A percentile compares a stretch with the other conserved stretches of the same genome.
Evolutionary conservation across 2,888 invertebrate species (phyloP).

Genomic region (Trachelus troglodyta): DNA sequence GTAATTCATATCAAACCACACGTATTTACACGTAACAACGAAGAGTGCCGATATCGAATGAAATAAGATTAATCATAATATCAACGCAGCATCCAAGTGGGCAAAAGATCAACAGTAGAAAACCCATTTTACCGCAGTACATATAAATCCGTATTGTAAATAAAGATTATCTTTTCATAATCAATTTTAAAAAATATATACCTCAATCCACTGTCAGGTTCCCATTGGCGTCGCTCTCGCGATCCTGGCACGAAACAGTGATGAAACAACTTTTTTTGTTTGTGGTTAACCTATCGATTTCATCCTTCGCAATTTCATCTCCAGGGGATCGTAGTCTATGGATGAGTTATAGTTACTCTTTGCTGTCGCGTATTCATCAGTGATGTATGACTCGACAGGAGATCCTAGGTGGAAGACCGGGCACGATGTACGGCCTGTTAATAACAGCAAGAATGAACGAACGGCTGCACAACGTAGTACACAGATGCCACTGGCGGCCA

Average conservation of each 20-base stretch:
- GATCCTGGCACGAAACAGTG: not conserved
- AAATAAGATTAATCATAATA: not conserved
- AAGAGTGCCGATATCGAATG: not conserved
- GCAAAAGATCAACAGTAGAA: not conserved
- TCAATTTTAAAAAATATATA: not conserved
- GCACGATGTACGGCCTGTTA: conserved; percentile 59
- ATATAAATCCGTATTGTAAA: not conserved
- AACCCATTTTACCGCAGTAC: not conserved
- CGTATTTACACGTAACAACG: not conserved
- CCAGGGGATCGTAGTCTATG: conserved; percentile 49
- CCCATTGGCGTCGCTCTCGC: not conserved
- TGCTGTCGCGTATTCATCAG: conserved; percentile 59
- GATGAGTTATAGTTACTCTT: conserved; percentile 62
- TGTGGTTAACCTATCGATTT: conserved; percentile 54
- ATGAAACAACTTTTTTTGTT: conserved; percentile 31
- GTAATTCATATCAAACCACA: not conserved
- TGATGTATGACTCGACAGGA: conserved; percentile 61
- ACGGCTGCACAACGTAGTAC: conserved; percentile 47
- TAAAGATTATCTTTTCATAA: not conserved
- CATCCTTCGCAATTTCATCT: conserved; percentile 47
- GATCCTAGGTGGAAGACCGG: conserved; percentile 51
- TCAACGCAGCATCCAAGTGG: not conserved
- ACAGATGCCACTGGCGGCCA: conserved; percentile 56
- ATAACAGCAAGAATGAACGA: conserved; percentile 52
- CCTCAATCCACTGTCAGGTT: not conserved